Conservation (phyloP, 2,797 vertebrate species). For the Okamejei kenojei region DNA sequence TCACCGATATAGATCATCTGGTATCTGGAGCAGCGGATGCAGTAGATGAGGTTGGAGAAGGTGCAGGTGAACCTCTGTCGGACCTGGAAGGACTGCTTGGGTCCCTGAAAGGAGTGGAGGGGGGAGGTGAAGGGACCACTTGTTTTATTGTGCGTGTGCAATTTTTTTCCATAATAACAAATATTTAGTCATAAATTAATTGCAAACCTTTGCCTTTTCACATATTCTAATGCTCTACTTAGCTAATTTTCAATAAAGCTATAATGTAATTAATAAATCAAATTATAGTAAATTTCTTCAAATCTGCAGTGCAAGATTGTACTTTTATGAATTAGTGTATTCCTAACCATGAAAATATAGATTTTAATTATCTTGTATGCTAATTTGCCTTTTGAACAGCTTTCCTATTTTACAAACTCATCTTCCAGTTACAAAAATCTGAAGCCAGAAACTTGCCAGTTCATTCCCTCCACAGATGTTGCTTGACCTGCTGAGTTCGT, state of each 20-base stretch:
- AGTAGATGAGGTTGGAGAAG: too few species aligned
- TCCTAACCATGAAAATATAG: neutral
- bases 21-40: too few species aligned
- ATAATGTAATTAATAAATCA: neutral
- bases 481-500: too few species aligned
- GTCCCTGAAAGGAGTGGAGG: too few species aligned
- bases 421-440: neutral
- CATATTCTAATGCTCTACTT: conserved; percentile 16
- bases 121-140: too few species aligned
- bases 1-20: too few species aligned
- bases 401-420: neutral
- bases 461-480: neutral
- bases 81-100: too few species aligned
- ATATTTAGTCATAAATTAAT: neutral
- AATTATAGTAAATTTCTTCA: neutral
- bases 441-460: too few species aligned
- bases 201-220: neutral
- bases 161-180: neutral
- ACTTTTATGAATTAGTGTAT: neutral
- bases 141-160: neutral
- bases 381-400: conserved; percentile 1
- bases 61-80: too few species aligned
- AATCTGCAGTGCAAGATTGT: neutral
- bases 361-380: neutral
- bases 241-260: neutral